Base-by-base conservation (phyloP, 2,888 invertebrate species). In the Arctia plantaginis region DNA sequence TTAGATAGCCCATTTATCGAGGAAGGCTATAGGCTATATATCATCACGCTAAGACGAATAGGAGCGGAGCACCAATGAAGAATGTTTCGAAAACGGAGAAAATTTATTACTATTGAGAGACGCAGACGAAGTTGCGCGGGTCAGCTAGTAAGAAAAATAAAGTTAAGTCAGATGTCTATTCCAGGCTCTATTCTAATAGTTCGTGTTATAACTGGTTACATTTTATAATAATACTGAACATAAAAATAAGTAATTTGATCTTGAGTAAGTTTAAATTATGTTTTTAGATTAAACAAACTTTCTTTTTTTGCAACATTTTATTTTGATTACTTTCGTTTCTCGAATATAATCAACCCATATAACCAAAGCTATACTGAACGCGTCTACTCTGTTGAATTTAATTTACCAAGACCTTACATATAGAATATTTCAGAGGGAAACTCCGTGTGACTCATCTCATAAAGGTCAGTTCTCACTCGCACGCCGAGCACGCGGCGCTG, bases 401-500 rank as follows among this genome's bases (percentile, higher is more conserved):
- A 82, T 82, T 84, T 74, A 73, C 47, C 47, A 77, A 76, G 73
- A 51, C 66, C 66, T 47, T 59, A 64, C 64, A 55, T 74, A 66
- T 59, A 66, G 66, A 77, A 70, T 71, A 74, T 74, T 72, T 59
- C 39, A 6, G n/a, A 44, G 64, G 23, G 74, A 80, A 79, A 44
- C 74, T 77, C 77, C 66, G 59, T 72, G 70, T 74, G 70, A 77
- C 74, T 80, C 77, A 75, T 79, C 77, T 76, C 78, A 85, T 82
- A 80, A 86, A 86, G 86, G 80, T 78, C 72, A 77, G 78, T 80
- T 79, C 82, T 78, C 77, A 86, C 80, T 78, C 81, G 80, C 74
- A 83, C 82, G 47, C 81, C 73, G 76, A 82, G 80, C 78, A 82
- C 81, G 83, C 77, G 77, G 74, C 72, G 73, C 1, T 18, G 51